Conservation (phyloP, 2,797 vertebrate genomes). For the Pempheris klunzingeri region DNA sequence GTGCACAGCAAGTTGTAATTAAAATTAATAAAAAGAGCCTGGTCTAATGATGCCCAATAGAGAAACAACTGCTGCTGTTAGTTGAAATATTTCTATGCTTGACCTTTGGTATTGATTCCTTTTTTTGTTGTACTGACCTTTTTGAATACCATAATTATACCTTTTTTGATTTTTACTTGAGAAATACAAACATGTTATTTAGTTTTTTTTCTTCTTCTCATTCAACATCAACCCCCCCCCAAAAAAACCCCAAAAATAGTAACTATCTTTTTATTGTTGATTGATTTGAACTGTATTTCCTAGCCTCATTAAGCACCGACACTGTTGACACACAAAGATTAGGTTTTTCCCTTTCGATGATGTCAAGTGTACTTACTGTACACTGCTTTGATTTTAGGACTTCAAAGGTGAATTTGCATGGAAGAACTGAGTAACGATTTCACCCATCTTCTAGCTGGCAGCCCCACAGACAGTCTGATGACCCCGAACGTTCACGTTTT, state of each 20-base stretch:
- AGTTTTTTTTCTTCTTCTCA: too few species aligned
- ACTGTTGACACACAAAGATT: not conserved
- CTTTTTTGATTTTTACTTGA: not conserved
- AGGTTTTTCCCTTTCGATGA: not conserved
- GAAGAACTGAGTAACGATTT: not conserved
- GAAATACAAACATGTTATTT: not conserved
- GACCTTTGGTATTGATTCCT: too few species aligned
- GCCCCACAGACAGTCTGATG: slow-evolving; percentile 26
- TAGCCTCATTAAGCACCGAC: not conserved
- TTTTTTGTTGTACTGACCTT: too few species aligned
- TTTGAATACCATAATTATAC: not conserved
- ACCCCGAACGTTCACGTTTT: slow-evolving; percentile 24
- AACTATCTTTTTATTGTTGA: too few species aligned
- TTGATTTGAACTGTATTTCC: not conserved
- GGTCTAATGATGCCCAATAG: not conserved
- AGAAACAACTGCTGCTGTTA: not conserved
- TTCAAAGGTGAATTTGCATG: slow-evolving; percentile 20
- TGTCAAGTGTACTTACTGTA: not conserved
- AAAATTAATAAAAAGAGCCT: not conserved
- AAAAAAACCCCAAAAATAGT: too few species aligned
- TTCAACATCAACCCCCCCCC: too few species aligned
- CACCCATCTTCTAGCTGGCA: not conserved
- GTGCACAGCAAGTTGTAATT: not conserved
- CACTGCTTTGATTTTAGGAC: not conserved
- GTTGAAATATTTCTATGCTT: not conserved